phyloP scores from a whole-genome alignment of 92 coral and sea anemone species.

The Siderastrea radians region DNA sequence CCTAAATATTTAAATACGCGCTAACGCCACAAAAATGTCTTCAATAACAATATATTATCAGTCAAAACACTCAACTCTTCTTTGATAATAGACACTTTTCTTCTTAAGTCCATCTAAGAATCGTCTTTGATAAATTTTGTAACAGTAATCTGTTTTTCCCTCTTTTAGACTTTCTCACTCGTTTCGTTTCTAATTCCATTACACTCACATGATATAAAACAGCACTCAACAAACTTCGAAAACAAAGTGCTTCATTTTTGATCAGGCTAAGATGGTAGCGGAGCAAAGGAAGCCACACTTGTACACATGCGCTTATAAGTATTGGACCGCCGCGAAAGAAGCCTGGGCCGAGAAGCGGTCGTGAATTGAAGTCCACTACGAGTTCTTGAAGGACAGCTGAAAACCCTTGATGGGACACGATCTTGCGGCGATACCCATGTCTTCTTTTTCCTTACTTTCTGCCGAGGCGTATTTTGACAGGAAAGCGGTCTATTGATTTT shows the following conservation, averaged over 20 bases:
- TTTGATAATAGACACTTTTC: neutral
- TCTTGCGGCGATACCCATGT: slow-evolving; percentile 35
- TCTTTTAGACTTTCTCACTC: neutral
- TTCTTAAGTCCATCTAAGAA: neutral
- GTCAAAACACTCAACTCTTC: neutral
- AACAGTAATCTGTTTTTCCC: no score
- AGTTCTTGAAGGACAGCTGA: slow-evolving; percentile 64
- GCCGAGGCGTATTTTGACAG: slow-evolving; percentile 48
- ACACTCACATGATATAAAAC: neutral
- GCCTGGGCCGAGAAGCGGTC: slow-evolving; percentile 4
- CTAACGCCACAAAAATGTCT: no score
- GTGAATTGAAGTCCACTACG: neutral
- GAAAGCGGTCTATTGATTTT: slow-evolving; percentile 79
- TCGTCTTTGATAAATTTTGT: no score
- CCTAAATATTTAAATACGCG: no score
- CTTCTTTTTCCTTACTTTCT: slow-evolving; percentile 59
- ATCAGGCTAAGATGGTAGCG: slow-evolving; percentile 23
- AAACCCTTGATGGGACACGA: slow-evolving; percentile 48
- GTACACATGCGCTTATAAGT: slow-evolving; percentile 31
- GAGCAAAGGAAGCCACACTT: slow-evolving; percentile 36
- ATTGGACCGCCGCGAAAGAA: slow-evolving; percentile 38
- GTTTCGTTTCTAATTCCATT: no score
- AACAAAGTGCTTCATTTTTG: neutral
- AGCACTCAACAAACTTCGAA: neutral
- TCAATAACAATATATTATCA: no score